Percentiles rank a stretch among this genome's conserved stretches.
phyloP scores from a whole-genome alignment of 2,113 vertebrate species.

The Mus pahari region DNA sequence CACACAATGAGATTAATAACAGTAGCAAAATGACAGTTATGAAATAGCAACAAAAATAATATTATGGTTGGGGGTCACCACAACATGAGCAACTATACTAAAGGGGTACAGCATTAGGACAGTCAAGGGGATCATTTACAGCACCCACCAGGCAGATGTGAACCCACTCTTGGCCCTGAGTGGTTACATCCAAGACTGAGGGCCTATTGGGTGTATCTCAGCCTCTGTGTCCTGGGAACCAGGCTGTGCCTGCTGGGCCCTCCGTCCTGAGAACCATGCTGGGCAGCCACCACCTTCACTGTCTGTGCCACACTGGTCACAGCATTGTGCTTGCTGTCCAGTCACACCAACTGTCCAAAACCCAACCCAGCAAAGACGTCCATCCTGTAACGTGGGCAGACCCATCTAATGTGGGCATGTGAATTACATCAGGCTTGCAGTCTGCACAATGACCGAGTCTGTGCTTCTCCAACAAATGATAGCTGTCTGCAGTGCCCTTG shows the following conservation, averaged over 20 bases:
- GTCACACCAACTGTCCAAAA: not conserved
- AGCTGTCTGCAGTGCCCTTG: not conserved
- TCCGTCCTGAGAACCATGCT: not conserved
- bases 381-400: not conserved
- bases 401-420: not conserved
- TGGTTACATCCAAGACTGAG: not conserved
- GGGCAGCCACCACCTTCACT: not conserved
- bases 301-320: not conserved
- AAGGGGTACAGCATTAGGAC: not conserved
- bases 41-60: not conserved
- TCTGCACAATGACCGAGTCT: not conserved
- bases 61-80: not conserved
- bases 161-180: not conserved
- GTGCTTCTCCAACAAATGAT: not conserved
- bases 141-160: not conserved
- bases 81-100: not conserved
- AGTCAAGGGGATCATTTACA: not conserved
- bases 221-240: not conserved
- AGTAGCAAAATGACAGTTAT: not conserved
- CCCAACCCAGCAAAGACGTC: not conserved
- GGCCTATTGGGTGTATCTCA: not conserved
- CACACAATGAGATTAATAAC: not conserved
- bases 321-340: not conserved
- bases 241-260: not conserved
- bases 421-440: not conserved